Conservation (phyloP, 2,113 vertebrate genomes). For the Acrocephalus arundinaceus region DNA sequence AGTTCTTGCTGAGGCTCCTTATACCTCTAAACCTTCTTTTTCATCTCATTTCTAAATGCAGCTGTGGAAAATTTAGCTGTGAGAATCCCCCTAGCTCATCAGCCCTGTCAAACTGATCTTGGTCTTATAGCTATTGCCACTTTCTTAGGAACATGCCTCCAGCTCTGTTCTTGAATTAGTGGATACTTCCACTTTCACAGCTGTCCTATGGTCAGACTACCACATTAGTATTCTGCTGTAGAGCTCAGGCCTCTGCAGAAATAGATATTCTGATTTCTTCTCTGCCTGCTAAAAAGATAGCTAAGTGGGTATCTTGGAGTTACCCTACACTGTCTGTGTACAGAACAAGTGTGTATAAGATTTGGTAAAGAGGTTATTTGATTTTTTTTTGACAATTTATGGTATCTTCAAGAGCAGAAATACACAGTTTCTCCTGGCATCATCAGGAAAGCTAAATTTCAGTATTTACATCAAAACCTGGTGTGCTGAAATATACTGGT, state of each 20-base stretch:
- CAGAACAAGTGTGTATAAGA: background rate
- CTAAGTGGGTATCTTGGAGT: background rate
- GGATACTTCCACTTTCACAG: background rate
- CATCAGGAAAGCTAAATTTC: background rate
- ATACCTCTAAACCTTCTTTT: background rate
- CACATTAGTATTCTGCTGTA: background rate
- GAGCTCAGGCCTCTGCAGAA: background rate
- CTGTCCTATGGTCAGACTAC: background rate
- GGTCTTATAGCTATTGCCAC: background rate
- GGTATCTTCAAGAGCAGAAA: background rate
- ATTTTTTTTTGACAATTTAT: background rate
- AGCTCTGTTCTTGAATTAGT: background rate
- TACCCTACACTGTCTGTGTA: background rate
- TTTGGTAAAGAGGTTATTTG: background rate
- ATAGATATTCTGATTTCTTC: background rate
- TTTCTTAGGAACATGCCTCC: background rate
- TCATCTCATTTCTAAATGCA: background rate
- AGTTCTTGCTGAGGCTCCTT: background rate
- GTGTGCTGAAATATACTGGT: background rate
- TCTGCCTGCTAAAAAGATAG: background rate
- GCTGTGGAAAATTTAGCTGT: background rate
- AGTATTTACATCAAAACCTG: background rate
- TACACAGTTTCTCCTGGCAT: background rate
- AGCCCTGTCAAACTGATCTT: background rate
- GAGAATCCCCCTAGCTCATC: background rate